Evolutionary conservation across 2,113 vertebrate genomes (phyloP).

Genomic region (Pangasianodon gigas): DNA sequence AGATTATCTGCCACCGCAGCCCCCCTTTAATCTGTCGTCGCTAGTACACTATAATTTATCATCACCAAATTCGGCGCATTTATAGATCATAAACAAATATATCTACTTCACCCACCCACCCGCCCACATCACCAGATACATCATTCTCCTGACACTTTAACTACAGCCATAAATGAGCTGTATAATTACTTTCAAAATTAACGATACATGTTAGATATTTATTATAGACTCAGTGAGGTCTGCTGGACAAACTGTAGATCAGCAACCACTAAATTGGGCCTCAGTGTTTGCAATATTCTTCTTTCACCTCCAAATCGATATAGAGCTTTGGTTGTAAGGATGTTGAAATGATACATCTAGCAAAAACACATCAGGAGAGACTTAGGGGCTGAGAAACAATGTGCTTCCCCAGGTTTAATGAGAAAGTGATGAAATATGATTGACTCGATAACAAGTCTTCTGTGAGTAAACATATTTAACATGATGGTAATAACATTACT

Average conservation of each 20-base stretch:
- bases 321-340: constrained; percentile 22
- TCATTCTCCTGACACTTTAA: constrained; percentile 42
- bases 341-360: constrained; percentile 28
- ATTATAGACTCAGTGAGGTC: constrained; percentile 31
- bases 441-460: constrained; percentile 30
- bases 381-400: constrained; percentile 1
- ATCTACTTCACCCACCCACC: constrained; percentile 32
- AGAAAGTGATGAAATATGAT: constrained; percentile 35
- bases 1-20: constrained; percentile 68
- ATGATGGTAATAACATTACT: constrained; percentile 22
- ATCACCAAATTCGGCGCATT: constrained; percentile 45
- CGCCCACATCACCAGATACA: constrained; percentile 22
- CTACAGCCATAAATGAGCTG: constrained; percentile 50
- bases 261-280: constrained; percentile 1
- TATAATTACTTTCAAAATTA: constrained; percentile 56
- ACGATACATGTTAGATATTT: constrained; percentile 48
- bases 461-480: constrained; percentile 28
- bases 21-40: constrained; percentile 45
- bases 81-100: constrained; percentile 51
- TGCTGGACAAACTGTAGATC: constrained; percentile 18
- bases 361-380: constrained; percentile 26
- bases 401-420: not conserved
- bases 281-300: constrained; percentile 13
- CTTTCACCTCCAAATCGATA: constrained; percentile 42
- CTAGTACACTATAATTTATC: constrained; percentile 41